phyloP scores from a whole-genome alignment of 2,888 invertebrate genomes.

The Diarsia rubi region DNA sequence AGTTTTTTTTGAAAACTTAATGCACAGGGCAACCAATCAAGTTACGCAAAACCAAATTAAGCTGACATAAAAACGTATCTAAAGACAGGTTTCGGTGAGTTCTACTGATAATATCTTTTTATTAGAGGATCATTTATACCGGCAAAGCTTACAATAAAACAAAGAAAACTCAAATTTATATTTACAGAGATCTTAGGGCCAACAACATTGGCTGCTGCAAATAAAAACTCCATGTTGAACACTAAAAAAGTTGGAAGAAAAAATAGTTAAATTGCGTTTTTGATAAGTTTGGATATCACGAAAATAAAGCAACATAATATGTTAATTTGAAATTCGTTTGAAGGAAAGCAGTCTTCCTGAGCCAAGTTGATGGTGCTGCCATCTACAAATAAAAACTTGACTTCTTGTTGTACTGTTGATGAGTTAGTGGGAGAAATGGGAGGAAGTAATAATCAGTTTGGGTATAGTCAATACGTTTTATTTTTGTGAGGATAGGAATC shows the following conservation, averaged over 20 bases:
- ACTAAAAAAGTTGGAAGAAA: no score
- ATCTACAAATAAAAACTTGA: not conserved
- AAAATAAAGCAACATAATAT: not conserved
- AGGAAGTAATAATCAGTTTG: slow-evolving; percentile 37
- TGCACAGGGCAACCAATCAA: no score
- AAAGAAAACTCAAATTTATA: slow-evolving; percentile 8
- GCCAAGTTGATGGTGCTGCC: slow-evolving; percentile 14
- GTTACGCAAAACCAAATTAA: no score
- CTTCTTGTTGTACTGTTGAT: not conserved
- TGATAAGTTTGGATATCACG: no score
- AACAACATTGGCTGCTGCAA: not conserved
- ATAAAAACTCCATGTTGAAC: not conserved
- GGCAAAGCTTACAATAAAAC: slow-evolving; percentile 5
- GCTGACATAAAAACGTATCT: slow-evolving; percentile 3
- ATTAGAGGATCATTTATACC: not conserved
- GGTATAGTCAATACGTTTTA: slow-evolving; percentile 36
- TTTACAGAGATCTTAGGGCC: not conserved
- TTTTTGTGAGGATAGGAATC: slow-evolving; percentile 39
- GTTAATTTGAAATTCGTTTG: not conserved
- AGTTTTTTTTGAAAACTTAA: not conserved
- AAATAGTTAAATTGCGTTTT: no score
- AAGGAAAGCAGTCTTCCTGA: not conserved
- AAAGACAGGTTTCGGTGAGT: not conserved
- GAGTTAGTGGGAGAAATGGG: not conserved
- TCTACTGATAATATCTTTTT: slow-evolving; percentile 16